These are phyloP conservation scores for Nomada fabriciana DNA, from an alignment of 2,888 invertebrate genomes.

Conservation along the genomic window DNA sequence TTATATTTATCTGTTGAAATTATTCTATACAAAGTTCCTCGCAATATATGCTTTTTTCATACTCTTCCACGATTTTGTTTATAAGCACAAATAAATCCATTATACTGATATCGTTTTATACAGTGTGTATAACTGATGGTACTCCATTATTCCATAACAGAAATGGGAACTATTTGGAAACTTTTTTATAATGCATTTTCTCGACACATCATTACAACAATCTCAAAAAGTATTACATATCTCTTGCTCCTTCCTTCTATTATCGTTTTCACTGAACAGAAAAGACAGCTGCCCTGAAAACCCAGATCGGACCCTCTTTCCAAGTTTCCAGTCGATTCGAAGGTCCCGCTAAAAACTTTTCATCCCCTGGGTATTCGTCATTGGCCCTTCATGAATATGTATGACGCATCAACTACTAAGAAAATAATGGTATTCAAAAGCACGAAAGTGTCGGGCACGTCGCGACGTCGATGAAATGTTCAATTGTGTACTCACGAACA, in stretches of 20 bases:
- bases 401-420: slow-evolving; percentile 22
- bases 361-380: neutral
- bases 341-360: neutral
- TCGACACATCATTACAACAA: neutral
- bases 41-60: too few relatives aligned
- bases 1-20: too few relatives aligned
- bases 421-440: slow-evolving; percentile 33
- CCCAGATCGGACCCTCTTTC: neutral
- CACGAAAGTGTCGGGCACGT: neutral
- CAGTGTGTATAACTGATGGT: too few relatives aligned
- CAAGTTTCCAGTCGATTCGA: neutral
- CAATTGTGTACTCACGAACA: slow-evolving; percentile 3
- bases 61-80: too few relatives aligned
- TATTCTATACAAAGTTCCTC: too few relatives aligned
- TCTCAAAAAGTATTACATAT: neutral
- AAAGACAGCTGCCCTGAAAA: neutral
- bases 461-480: slow-evolving; percentile 1
- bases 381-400: slow-evolving; percentile 19
- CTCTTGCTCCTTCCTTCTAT: neutral
- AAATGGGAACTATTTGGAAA: too few relatives aligned
- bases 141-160: too few relatives aligned
- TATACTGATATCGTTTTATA: too few relatives aligned
- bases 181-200: neutral
- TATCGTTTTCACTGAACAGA: neutral
- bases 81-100: too few relatives aligned